Conservation (phyloP, 2,113 vertebrate species). For the Myrmecophaga tridactyla region DNA sequence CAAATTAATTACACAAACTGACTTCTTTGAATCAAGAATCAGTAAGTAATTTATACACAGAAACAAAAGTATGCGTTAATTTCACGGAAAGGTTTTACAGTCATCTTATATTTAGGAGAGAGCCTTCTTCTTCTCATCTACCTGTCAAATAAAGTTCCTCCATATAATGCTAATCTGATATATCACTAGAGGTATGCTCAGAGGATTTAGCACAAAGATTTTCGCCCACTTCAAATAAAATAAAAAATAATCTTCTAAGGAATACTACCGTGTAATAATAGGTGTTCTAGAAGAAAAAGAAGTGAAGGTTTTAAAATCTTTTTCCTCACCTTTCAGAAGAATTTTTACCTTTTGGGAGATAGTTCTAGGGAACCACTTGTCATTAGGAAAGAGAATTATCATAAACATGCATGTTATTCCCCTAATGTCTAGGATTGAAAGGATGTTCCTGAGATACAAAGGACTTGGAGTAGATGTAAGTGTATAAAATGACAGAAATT, state of each 20-base stretch:
- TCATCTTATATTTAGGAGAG: slow-evolving; percentile 63
- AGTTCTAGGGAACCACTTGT: slow-evolving; percentile 25
- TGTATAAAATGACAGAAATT: slow-evolving; percentile 66
- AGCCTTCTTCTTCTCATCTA: slow-evolving; percentile 74
- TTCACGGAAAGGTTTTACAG: slow-evolving; percentile 52
- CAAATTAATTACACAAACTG: slow-evolving; percentile 6
- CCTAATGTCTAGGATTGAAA: background rate
- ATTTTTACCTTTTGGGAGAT: slow-evolving; percentile 62
- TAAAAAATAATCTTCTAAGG: slow-evolving; percentile 71
- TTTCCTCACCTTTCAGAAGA: slow-evolving; percentile 51
- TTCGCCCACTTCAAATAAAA: slow-evolving; percentile 80
- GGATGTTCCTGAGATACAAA: slow-evolving; percentile 37
- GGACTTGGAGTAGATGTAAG: slow-evolving; percentile 56
- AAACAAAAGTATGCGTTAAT: slow-evolving; percentile 50
- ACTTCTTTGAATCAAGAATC: slow-evolving; percentile 31
- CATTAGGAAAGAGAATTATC: slow-evolving; percentile 44
- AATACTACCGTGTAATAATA: slow-evolving; percentile 66
- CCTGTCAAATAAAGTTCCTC: slow-evolving; percentile 76
- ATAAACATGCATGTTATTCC: background rate
- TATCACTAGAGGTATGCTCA: slow-evolving; percentile 76
- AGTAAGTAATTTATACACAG: background rate
- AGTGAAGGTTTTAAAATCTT: slow-evolving; percentile 62
- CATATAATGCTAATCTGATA: slow-evolving; percentile 71
- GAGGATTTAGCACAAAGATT: slow-evolving; percentile 76
- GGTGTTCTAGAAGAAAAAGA: slow-evolving; percentile 68